These are phyloP conservation scores for Hiodon alosoides DNA, from an alignment of 2,113 vertebrate species.

Conservation along the genomic window DNA sequence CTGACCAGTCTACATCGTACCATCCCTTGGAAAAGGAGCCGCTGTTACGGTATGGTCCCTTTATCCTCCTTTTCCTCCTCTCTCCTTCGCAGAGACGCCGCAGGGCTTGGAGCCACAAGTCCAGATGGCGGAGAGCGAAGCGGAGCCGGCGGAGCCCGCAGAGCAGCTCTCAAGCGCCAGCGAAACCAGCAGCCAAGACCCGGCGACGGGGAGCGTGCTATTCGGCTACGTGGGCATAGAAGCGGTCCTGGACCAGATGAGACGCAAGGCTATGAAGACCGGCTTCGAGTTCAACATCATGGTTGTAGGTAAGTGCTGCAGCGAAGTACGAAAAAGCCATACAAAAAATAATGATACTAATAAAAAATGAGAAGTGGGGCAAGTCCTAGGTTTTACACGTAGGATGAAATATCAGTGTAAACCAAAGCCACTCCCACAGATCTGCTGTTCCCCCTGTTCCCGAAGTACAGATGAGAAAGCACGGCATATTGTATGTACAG, in stretches of 20 bases:
- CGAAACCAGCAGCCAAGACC: slow-evolving; percentile 34
- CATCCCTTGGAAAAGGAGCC: too few species aligned
- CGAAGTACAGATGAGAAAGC: too few species aligned
- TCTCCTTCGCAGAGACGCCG: slow-evolving; percentile 39
- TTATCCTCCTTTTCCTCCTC: neutral
- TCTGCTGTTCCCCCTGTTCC: too few species aligned
- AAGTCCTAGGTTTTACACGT: too few species aligned
- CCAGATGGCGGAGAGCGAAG: slow-evolving; percentile 56
- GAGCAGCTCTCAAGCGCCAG: slow-evolving; percentile 34
- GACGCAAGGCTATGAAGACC: slow-evolving; percentile 87
- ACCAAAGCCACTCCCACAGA: too few species aligned
- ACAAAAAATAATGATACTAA: too few species aligned
- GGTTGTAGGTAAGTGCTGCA: slow-evolving; percentile 79
- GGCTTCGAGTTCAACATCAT: slow-evolving; percentile 97
- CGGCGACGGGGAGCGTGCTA: slow-evolving; percentile 57
- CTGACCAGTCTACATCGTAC: neutral
- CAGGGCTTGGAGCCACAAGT: slow-evolving; percentile 37
- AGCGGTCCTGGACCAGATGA: slow-evolving; percentile 88
- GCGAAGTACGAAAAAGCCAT: too few species aligned
- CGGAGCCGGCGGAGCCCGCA: slow-evolving; percentile 38
- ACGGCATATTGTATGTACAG: too few species aligned
- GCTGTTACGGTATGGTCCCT: neutral
- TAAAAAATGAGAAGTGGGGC: too few species aligned
- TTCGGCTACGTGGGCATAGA: slow-evolving; percentile 89
- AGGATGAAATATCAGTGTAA: too few species aligned